Evolutionary conservation across 2,797 vertebrate species (phyloP).

Genomic region (Sebastes iracundus): DNA sequence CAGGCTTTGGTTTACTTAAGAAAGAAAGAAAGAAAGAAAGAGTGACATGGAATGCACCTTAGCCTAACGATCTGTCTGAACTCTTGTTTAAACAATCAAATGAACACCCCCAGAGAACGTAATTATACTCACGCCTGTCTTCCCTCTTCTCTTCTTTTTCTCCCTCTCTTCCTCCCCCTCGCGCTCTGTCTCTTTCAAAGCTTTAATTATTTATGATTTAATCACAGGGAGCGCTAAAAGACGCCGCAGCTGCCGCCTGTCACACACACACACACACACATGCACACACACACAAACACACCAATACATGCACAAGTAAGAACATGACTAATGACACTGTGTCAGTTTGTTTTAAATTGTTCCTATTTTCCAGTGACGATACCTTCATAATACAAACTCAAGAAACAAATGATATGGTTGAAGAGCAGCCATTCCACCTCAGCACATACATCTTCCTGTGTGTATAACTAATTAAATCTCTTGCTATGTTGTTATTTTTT

Average conservation of each 20-base stretch:
- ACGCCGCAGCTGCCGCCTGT: conserved; percentile 54
- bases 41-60: conserved; percentile 19
- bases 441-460: neutral
- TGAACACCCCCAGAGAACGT: conserved; percentile 46
- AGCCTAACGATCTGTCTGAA: conserved; percentile 6
- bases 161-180: conserved; percentile 22
- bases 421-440: neutral
- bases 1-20: neutral
- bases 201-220: conserved; percentile 79
- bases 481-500: neutral
- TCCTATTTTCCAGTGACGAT: conserved; percentile 21
- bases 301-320: conserved; percentile 16
- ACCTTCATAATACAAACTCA: neutral
- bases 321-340: conserved; percentile 54
- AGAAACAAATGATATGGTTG: neutral
- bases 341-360: conserved; percentile 39
- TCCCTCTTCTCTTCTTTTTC: conserved; percentile 12
- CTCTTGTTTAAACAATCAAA: conserved; percentile 63
- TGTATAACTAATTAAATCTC: neutral
- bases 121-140: conserved; percentile 57
- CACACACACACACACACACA: conserved; percentile 9
- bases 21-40: neutral
- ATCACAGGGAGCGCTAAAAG: conserved; percentile 64
- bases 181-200: conserved; percentile 56
- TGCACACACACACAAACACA: conserved; percentile 17